Base-by-base conservation (phyloP, 1,140 invertebrate genomes). In the Daktulosphaira vitifoliae region DNA sequence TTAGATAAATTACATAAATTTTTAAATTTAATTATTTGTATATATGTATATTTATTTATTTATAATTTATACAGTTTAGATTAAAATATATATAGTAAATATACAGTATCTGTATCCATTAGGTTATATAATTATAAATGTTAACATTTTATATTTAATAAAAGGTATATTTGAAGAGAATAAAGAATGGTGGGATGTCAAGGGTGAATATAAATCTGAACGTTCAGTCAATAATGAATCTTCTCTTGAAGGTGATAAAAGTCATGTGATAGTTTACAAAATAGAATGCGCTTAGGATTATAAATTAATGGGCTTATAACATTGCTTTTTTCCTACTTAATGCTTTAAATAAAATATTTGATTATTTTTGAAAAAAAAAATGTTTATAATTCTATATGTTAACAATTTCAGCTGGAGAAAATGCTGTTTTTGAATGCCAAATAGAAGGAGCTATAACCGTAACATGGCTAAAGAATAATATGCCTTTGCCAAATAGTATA, bases 391-490 rank as follows among this genome's bases (percentile, higher is more conserved):
- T 33, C n/a, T n/a, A n/a, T n/a, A n/a, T n/a, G n/a, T n/a, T n/a
- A n/a, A n/a, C n/a, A 68, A 65, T 69, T 68, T 39, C 78, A 90
- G 92, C 89, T 73, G 92, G 92, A 52, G 89, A 94, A 71, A 86
- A 82, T 68, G 89, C 88, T 13, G 76, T 79, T 51, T 93, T 97
- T 74, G 88, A 90, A 74, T 90, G 90, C 72, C 80, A 85, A 68
- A 80, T 93, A 42, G 76, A 79, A 37, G 73, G 78, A 53, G 77
- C 82, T 67, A 74, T 77, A 3, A 77, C 78, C 23, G 81, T 96
- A 51, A 86, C 84, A 38, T 97, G 92, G 92, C 74, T 94, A 53
- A 94, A 92, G 73, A 88, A 93, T 74, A 94, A 93, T 74, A 84
- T 87, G 74, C 85, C 85, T 0, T 70, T 96, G 65, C 83, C 86